These are phyloP conservation scores for Macaca fascicularis DNA, from an alignment of 2,113 vertebrate species.

Conservation along the genomic window DNA sequence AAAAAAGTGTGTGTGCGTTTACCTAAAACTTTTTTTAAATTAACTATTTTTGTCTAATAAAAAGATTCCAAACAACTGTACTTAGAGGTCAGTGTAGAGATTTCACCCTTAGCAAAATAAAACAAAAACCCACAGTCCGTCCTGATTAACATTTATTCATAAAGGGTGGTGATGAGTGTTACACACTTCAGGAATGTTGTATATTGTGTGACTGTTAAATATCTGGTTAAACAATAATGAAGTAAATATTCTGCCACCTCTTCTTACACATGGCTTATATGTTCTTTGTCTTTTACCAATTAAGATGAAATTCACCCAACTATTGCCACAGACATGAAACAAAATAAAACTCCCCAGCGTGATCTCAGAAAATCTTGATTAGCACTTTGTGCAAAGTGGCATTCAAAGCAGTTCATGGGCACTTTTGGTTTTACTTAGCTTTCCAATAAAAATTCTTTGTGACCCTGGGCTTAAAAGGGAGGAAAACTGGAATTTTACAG, in stretches of 20 bases:
- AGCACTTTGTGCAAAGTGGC: background rate
- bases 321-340: background rate
- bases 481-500: constrained; percentile 40
- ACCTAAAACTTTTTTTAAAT: background rate
- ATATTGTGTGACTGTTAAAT: background rate
- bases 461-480: constrained; percentile 37
- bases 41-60: background rate
- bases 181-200: background rate
- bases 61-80: background rate
- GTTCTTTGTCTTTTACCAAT: background rate
- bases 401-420: background rate
- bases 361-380: background rate
- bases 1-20: background rate
- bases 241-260: background rate
- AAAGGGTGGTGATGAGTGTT: background rate
- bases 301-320: background rate
- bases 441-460: constrained; percentile 18
- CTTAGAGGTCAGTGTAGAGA: background rate
- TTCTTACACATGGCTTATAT: background rate
- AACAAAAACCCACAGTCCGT: background rate
- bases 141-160: background rate
- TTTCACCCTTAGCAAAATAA: background rate
- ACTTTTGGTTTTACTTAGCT: background rate
- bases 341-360: background rate
- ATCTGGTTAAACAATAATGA: background rate